Evolutionary conservation across 2,888 invertebrate genomes (phyloP).

Genomic region (Pecten maximus): DNA sequence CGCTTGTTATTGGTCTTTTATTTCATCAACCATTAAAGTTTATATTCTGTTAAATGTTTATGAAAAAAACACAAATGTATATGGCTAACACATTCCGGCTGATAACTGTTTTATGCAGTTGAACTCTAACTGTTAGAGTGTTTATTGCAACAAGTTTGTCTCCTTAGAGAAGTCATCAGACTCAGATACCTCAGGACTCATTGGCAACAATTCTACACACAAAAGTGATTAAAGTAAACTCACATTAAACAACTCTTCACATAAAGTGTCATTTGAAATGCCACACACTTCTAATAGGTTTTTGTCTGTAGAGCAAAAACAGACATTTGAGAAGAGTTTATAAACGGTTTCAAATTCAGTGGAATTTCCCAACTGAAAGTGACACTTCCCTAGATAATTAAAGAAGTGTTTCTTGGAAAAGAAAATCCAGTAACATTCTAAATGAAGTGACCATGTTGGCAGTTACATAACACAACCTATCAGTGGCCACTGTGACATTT

Average conservation of each 20-base stretch:
- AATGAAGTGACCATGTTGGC: neutral
- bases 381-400: neutral
- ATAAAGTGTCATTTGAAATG: neutral
- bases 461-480: neutral
- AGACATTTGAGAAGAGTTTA: neutral
- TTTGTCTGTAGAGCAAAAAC: neutral
- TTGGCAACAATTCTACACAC: neutral
- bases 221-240: neutral
- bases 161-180: neutral
- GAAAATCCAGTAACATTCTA: neutral
- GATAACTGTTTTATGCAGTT: constrained; percentile 17
- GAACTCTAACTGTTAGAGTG: neutral
- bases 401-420: neutral
- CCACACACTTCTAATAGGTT: neutral
- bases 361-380: neutral
- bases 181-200: neutral
- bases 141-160: neutral
- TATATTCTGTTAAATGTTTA: neutral
- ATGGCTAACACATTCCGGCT: constrained; percentile 25
- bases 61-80: neutral
- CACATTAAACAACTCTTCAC: neutral
- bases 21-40: constrained; percentile 2
- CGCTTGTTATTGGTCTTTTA: neutral
- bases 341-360: neutral
- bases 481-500: neutral